These are phyloP conservation scores for Aldrovandia affinis DNA, from an alignment of 2,797 vertebrate species.

Conservation along the genomic window DNA sequence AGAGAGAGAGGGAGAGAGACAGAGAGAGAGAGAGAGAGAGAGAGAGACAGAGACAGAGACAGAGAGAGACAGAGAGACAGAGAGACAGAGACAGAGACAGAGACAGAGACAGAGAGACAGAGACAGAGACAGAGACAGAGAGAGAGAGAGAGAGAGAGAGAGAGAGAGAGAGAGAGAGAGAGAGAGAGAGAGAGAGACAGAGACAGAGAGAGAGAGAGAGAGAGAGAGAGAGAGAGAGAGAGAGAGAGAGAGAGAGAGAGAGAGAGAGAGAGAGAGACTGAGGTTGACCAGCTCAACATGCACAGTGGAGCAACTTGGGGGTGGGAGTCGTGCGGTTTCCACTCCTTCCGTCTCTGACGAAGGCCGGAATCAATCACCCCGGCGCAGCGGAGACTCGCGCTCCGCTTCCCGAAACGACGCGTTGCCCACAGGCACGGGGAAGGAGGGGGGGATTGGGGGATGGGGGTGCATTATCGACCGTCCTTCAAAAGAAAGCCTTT, in stretches of 20 bases:
- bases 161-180: background rate
- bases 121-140: no score
- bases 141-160: no score
- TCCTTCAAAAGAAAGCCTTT: conserved; percentile 24
- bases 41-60: no score
- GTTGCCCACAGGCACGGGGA: conserved; percentile 43
- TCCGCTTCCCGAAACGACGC: conserved; percentile 19
- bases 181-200: background rate
- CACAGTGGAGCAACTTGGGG: background rate
- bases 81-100: no score
- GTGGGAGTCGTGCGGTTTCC: conserved; percentile 1
- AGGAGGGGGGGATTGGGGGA: no score
- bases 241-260: background rate
- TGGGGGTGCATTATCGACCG: conserved; percentile 39
- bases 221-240: background rate
- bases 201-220: background rate
- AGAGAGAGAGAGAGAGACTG: conserved; percentile 8
- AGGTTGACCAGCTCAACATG: background rate
- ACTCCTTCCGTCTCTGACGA: conserved; percentile 8
- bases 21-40: no score
- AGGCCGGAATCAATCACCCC: conserved; percentile 35
- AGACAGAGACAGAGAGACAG: no score
- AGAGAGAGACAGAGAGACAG: no score
- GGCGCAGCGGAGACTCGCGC: conserved; percentile 22
- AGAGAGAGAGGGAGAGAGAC: no score